Evolutionary conservation across 2,113 vertebrate species (phyloP).

Genomic region (Smithornis capensis): DNA sequence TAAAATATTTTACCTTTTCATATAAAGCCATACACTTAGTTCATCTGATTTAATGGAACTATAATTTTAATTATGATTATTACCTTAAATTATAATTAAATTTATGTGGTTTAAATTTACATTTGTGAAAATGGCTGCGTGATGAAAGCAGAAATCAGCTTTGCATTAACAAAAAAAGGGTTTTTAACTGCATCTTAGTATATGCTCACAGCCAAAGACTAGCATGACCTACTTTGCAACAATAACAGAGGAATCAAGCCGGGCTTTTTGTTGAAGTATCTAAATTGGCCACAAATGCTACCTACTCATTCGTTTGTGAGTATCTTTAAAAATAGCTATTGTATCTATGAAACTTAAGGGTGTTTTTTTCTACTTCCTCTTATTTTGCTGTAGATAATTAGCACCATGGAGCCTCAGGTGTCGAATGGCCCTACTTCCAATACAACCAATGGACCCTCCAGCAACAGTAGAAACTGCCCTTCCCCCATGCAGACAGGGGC

Average conservation of each 20-base stretch:
- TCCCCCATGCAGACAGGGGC: conserved; percentile 98
- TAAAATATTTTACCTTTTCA: conserved; percentile 78
- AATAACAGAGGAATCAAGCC: conserved; percentile 77
- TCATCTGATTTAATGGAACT: conserved; percentile 79
- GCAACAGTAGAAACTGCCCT: conserved; percentile 97
- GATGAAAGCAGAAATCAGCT: conserved; percentile 80
- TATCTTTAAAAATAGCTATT: conserved; percentile 68
- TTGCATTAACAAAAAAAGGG: conserved; percentile 76
- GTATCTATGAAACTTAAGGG: conserved; percentile 63
- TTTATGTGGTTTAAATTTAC: conserved; percentile 81
- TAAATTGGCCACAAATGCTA: conserved; percentile 73
- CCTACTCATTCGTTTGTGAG: conserved; percentile 55
- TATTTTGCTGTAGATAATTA: conserved; percentile 90
- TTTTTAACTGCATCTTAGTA: conserved; percentile 73
- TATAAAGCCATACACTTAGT: conserved; percentile 72
- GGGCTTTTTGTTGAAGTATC: conserved; percentile 66
- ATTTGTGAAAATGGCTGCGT: conserved; percentile 78
- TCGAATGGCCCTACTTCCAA: conserved; percentile 96
- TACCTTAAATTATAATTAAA: conserved; percentile 83
- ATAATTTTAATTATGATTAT: conserved; percentile 83
- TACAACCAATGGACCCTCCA: conserved; percentile 96
- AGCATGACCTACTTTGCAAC: conserved; percentile 76
- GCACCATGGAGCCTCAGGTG: conserved; percentile 99
- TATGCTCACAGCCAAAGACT: conserved; percentile 75
- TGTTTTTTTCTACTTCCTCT: neutral